Evolutionary conservation across 2,113 vertebrate genomes (phyloP).

Genomic region (Poicephalus meyeri): DNA sequence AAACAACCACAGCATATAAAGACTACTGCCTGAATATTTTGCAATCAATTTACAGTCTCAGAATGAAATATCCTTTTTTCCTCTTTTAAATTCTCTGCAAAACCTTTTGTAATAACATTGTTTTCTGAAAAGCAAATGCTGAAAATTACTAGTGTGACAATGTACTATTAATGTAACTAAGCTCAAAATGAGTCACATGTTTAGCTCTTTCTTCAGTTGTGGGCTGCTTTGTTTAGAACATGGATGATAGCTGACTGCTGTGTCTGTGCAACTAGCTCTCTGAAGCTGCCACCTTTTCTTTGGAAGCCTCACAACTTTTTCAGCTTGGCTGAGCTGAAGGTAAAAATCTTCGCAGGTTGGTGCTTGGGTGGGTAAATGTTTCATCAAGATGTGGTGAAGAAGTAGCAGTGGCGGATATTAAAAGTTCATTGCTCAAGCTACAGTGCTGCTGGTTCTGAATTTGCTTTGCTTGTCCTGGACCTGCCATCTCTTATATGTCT

Average conservation of each 20-base stretch:
- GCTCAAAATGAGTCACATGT: background rate
- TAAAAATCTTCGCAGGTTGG: background rate
- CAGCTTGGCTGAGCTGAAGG: background rate
- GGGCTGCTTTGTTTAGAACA: background rate
- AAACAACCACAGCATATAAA: constrained; percentile 41
- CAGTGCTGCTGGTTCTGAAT: background rate
- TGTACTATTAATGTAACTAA: background rate
- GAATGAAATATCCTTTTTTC: constrained; percentile 53
- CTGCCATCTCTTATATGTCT: background rate
- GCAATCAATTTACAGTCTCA: constrained; percentile 51
- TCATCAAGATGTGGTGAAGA: background rate
- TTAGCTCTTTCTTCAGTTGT: background rate
- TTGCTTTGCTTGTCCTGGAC: background rate
- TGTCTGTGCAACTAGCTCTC: background rate
- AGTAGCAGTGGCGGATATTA: background rate
- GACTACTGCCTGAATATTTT: constrained; percentile 67
- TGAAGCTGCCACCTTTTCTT: background rate
- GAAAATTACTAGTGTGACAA: background rate
- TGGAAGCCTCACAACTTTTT: background rate
- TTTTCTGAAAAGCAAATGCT: constrained; percentile 45
- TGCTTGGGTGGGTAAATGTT: background rate
- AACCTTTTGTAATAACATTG: constrained; percentile 58
- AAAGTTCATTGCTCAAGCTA: background rate
- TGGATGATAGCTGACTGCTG: background rate
- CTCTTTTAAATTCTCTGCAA: constrained; percentile 65